A percentile compares a stretch with the other conserved stretches of the same genome.
Evolutionary conservation across 2,113 vertebrate genomes (phyloP).

Genomic region (Oreochromis aureus): DNA sequence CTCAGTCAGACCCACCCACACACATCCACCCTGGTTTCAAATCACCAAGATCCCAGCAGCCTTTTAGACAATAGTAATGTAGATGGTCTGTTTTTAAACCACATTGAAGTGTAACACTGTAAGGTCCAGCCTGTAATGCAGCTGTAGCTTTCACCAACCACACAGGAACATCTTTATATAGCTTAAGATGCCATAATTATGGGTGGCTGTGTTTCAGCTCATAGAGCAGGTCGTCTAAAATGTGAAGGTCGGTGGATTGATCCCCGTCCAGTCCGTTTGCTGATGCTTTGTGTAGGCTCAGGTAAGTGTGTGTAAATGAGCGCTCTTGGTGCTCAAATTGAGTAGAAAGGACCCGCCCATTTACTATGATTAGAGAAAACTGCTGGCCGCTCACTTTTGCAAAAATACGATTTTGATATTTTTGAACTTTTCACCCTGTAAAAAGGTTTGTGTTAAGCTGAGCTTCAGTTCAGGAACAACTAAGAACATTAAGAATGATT

Average conservation of each 20-base stretch:
- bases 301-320: background rate
- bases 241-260: background rate
- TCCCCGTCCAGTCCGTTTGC: background rate
- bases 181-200: background rate
- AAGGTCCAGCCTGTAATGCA: background rate
- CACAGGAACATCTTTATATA: background rate
- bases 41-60: background rate
- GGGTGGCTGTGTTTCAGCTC: background rate
- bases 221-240: background rate
- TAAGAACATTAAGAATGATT: background rate
- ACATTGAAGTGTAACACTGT: background rate
- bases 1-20: background rate
- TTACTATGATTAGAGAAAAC: background rate
- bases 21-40: background rate
- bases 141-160: background rate
- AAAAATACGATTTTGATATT: background rate
- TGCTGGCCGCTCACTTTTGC: background rate
- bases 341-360: background rate
- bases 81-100: background rate
- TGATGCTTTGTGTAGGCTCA: background rate
- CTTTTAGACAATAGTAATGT: fast-evolving
- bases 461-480: fast-evolving
- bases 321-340: background rate
- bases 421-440: background rate
- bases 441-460: background rate